Percentiles rank a stretch among this genome's conserved stretches.
Conservation (phyloP, 1,140 invertebrate genomes). For the Drosophila ironensis region DNA sequence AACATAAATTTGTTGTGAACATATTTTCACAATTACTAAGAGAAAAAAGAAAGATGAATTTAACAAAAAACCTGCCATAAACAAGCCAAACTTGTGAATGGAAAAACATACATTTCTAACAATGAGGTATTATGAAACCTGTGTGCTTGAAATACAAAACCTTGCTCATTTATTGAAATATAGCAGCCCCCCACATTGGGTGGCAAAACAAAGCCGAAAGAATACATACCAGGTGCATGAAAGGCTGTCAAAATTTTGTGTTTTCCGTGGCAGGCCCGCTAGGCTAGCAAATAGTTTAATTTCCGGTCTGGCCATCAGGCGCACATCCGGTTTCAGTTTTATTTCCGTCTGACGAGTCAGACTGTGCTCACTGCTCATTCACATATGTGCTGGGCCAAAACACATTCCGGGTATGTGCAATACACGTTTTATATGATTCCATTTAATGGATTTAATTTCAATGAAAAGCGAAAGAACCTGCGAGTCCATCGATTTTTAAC, state of each 20-base stretch:
- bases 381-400: background rate
- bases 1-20: too few species aligned
- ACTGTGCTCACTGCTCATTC: conserved; percentile 1
- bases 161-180: too few species aligned
- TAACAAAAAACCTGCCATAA: too few species aligned
- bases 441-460: conserved; percentile 33
- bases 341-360: conserved; percentile 47
- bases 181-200: too few species aligned
- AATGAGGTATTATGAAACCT: too few species aligned
- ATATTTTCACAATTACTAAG: too few species aligned
- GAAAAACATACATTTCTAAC: too few species aligned
- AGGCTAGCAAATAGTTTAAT: conserved; percentile 76
- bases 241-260: background rate
- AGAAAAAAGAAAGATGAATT: too few species aligned
- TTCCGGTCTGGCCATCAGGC: conserved; percentile 63
- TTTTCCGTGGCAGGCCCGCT: conserved; percentile 25
- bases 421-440: conserved; percentile 34
- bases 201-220: background rate
- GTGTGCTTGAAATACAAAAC: background rate
- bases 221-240: background rate
- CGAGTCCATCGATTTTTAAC: conserved; percentile 35
- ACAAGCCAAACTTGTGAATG: too few species aligned
- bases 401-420: too few species aligned
- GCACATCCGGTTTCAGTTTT: conserved; percentile 76
- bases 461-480: background rate